Conservation (phyloP, 2,113 vertebrate genomes). For the Gorilla gorilla region DNA sequence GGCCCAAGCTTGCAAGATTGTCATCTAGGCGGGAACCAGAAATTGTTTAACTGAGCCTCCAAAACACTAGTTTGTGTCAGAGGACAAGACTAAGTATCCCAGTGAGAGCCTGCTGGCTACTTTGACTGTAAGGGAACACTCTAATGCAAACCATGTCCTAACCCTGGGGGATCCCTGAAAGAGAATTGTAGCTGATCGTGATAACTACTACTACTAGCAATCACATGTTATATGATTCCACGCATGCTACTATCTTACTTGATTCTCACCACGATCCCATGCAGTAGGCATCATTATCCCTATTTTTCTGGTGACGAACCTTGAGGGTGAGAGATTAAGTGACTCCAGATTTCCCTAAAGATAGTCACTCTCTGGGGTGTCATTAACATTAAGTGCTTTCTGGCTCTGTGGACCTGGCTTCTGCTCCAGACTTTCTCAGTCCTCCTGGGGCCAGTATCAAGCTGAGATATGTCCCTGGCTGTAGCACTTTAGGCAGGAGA, state of each 20-base stretch:
- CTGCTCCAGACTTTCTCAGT: neutral
- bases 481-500: neutral
- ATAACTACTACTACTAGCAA: neutral
- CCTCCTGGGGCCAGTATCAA: neutral
- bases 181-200: neutral
- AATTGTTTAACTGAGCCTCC: neutral
- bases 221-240: neutral
- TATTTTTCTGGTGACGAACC: neutral
- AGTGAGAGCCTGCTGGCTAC: neutral
- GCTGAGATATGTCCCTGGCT: neutral
- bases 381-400: neutral
- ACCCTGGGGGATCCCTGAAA: neutral
- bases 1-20: neutral
- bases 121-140: too few relatives aligned
- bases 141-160: neutral
- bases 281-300: neutral
- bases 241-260: neutral
- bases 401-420: neutral
- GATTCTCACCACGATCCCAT: neutral
- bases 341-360: neutral
- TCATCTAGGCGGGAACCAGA: neutral
- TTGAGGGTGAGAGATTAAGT: neutral
- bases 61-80: neutral
- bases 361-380: accelerated
- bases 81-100: neutral